Evolutionary conservation across 2,888 invertebrate species (phyloP).

Genomic region (Kryphioiulus occultus): DNA sequence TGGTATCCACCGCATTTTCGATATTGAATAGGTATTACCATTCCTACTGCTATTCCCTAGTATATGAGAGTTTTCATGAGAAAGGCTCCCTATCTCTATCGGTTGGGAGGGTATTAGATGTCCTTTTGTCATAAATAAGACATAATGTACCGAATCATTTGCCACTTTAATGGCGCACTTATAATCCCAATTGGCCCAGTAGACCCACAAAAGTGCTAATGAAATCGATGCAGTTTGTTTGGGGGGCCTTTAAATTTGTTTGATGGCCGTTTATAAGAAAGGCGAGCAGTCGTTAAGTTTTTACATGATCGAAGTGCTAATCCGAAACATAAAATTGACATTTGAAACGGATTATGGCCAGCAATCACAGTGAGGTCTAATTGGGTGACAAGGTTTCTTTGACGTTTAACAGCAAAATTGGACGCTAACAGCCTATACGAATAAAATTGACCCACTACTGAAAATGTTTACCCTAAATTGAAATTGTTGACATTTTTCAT

Average conservation of each 20-base stretch:
- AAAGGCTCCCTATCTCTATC: constrained; percentile 7
- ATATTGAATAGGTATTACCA: constrained; percentile 4
- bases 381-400: background rate
- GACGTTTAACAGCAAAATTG: background rate
- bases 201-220: constrained; percentile 41
- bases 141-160: constrained; percentile 24
- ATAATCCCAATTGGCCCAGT: constrained; percentile 20
- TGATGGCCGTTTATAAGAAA: background rate
- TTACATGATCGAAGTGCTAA: constrained; percentile 25
- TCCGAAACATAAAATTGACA: background rate
- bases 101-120: background rate
- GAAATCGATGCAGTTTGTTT: constrained; percentile 43
- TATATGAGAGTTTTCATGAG: background rate
- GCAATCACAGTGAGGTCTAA: background rate
- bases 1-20: background rate
- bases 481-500: background rate
- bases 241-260: background rate
- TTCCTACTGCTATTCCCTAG: background rate
- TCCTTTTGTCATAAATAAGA: constrained; percentile 31
- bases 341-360: constrained; percentile 30
- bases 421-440: background rate
- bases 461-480: background rate
- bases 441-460: background rate
- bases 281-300: constrained; percentile 20
- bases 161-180: constrained; percentile 26